These are phyloP conservation scores for Fringilla coelebs DNA, from an alignment of 2,797 vertebrate species.

Conservation along the genomic window DNA sequence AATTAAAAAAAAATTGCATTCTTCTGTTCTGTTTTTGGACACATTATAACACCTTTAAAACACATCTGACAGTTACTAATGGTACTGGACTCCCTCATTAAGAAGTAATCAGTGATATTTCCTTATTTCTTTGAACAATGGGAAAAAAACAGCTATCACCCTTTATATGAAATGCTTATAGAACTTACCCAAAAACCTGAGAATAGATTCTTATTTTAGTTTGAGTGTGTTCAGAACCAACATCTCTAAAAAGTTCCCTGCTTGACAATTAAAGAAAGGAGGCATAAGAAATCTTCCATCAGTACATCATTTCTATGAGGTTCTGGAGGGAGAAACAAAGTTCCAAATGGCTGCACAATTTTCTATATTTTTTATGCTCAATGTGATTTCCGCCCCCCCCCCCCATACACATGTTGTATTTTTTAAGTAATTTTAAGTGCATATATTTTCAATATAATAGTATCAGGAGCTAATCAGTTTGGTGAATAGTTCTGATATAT, in stretches of 20 bases:
- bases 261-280: background rate
- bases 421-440: background rate
- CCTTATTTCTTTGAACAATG: background rate
- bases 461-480: background rate
- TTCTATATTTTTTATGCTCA: background rate
- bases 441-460: background rate
- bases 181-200: background rate
- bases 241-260: background rate
- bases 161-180: background rate
- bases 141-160: rapidly evolving
- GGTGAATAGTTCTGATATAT: background rate
- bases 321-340: background rate
- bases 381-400: too few relatives aligned
- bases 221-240: background rate
- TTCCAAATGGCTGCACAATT: background rate
- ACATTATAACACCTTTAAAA: background rate
- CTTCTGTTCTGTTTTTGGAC: background rate
- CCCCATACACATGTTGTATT: background rate
- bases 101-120: background rate
- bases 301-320: background rate
- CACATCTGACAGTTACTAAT: background rate
- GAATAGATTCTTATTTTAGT: background rate
- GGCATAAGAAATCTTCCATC: background rate
- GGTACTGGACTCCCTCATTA: background rate
- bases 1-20: background rate